A percentile compares a stretch with the other conserved stretches of the same genome.
phyloP scores from a whole-genome alignment of 2,113 vertebrate species.

The Microtus richardsoni region DNA sequence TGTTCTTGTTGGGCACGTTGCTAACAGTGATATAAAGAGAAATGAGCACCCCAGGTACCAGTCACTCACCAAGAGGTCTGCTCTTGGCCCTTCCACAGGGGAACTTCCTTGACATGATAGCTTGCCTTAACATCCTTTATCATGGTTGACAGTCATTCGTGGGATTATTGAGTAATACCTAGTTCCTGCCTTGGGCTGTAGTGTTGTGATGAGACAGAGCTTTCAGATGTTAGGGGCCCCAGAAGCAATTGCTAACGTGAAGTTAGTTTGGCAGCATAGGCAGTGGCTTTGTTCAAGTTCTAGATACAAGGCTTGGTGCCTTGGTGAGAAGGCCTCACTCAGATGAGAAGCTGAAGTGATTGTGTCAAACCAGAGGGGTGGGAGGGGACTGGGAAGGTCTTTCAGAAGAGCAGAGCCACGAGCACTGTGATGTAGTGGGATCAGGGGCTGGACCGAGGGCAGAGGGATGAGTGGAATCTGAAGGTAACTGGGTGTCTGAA shows the following conservation, averaged over 20 bases:
- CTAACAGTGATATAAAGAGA: neutral
- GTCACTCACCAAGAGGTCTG: neutral
- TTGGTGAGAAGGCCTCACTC: neutral
- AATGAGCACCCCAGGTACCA: neutral
- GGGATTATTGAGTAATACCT: neutral
- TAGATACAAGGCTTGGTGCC: neutral
- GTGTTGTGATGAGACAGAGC: neutral
- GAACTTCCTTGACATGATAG: too few relatives aligned
- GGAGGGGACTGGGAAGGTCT: neutral
- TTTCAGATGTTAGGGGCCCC: neutral
- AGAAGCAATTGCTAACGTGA: neutral
- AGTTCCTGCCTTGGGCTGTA: neutral
- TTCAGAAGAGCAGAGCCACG: neutral
- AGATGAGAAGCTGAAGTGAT: neutral
- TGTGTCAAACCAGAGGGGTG: too few relatives aligned
- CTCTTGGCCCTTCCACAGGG: neutral
- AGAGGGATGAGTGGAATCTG: neutral
- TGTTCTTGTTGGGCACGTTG: neutral
- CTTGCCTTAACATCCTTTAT: neutral
- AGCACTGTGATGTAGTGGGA: neutral
- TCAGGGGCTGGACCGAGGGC: neutral
- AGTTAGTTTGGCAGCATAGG: neutral
- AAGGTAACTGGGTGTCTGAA: neutral
- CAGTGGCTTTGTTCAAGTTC: neutral
- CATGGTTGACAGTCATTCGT: neutral